Conservation (phyloP, 1,140 invertebrate genomes). For the Eciton burchellii region DNA sequence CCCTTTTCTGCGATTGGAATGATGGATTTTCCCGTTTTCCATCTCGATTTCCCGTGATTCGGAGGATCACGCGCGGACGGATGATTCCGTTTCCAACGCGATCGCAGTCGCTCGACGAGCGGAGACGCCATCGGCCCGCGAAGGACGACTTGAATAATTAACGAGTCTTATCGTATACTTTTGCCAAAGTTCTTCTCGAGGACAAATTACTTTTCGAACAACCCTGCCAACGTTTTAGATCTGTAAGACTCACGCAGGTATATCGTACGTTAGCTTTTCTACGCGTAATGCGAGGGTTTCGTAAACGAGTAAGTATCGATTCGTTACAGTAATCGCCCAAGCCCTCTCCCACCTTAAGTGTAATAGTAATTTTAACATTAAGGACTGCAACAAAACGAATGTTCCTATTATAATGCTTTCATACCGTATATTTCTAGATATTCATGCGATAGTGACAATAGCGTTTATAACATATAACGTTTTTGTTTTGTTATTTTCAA, state of each 20-base stretch:
- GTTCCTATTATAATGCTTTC: conserved; percentile 81
- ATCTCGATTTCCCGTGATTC: background rate
- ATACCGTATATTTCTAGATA: conserved; percentile 73
- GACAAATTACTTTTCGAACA: conserved; percentile 50
- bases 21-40: background rate
- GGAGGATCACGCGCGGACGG: background rate
- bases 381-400: conserved; percentile 72
- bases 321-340: conserved; percentile 42
- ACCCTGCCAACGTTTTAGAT: conserved; percentile 46
- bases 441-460: conserved; percentile 68
- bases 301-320: conserved; percentile 52
- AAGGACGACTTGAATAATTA: conserved; percentile 10
- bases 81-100: background rate
- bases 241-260: conserved; percentile 51
- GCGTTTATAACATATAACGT: conserved; percentile 66
- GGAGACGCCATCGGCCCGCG: background rate
- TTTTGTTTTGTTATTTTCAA: conserved; percentile 66
- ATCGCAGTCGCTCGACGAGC: background rate
- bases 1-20: background rate
- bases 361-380: conserved; percentile 67
- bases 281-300: conserved; percentile 55
- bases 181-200: conserved; percentile 47
- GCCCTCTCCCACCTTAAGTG: conserved; percentile 51
- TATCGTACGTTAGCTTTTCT: conserved; percentile 63
- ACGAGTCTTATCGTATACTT: conserved; percentile 23